Percentiles rank a stretch among this genome's conserved stretches.
phyloP scores from a whole-genome alignment of 2,113 vertebrate species.

The Pomatorhinus ruficollis region DNA sequence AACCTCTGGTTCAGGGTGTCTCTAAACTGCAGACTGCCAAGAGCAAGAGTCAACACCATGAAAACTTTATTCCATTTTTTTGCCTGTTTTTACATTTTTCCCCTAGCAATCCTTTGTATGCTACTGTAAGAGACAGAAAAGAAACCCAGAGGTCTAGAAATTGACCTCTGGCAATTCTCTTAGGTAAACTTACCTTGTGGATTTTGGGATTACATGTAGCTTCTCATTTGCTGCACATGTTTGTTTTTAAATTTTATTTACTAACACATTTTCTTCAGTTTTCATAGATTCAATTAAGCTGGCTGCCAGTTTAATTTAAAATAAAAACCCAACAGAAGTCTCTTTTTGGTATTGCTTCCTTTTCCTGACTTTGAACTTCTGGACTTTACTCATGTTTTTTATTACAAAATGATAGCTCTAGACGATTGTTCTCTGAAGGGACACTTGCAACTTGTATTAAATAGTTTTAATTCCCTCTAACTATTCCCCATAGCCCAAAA shows the following conservation, averaged over 20 bases:
- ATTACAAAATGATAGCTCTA: background rate
- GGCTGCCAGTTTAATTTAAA: background rate
- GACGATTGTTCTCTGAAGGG: background rate
- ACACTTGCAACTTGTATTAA: conserved; percentile 21
- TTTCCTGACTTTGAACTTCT: background rate
- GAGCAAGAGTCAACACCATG: background rate
- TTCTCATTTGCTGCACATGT: background rate
- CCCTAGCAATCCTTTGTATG: background rate
- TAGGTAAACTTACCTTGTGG: background rate
- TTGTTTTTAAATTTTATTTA: background rate
- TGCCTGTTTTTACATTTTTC: background rate
- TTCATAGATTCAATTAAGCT: background rate
- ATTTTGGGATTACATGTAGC: background rate
- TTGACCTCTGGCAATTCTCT: background rate
- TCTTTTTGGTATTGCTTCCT: background rate
- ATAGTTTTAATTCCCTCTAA: conserved; percentile 53
- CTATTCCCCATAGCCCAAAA: background rate
- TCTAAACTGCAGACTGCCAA: background rate
- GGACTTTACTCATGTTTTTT: background rate
- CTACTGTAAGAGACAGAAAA: background rate
- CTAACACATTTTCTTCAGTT: background rate
- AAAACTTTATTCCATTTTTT: background rate
- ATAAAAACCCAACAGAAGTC: background rate
- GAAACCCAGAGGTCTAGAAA: background rate
- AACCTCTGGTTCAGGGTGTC: background rate